Evolutionary conservation across 1,140 invertebrate species (phyloP).

Genomic region (Euwallacea fornicatus): DNA sequence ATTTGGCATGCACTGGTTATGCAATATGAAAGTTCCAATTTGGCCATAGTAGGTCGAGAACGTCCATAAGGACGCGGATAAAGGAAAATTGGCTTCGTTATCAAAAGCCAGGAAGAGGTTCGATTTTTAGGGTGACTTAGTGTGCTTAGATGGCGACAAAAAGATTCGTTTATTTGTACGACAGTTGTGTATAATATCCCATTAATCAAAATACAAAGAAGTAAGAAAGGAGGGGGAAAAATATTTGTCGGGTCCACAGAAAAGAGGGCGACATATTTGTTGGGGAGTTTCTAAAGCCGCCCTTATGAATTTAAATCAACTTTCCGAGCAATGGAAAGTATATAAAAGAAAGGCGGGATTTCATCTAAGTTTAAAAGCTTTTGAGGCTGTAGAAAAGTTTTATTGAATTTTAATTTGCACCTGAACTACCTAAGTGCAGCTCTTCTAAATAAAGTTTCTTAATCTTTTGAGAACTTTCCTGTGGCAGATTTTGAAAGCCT

Average conservation of each 20-base stretch:
- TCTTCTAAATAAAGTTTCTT: slow-evolving; percentile 30
- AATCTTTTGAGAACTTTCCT: slow-evolving; percentile 24
- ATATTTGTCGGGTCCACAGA: too few relatives aligned
- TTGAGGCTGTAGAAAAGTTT: slow-evolving; percentile 19
- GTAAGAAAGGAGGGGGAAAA: background rate
- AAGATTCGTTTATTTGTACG: too few relatives aligned
- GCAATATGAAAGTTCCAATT: too few relatives aligned
- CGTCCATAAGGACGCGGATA: too few relatives aligned
- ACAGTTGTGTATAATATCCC: background rate
- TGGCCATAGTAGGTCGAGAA: too few relatives aligned
- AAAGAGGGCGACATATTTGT: too few relatives aligned
- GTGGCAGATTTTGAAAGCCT: slow-evolving; percentile 11
- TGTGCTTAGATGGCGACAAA: too few relatives aligned
- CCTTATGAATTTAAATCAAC: slow-evolving; percentile 23
- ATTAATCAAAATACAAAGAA: background rate
- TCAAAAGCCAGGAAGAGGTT: too few relatives aligned
- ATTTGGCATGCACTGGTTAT: too few relatives aligned
- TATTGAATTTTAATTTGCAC: slow-evolving; percentile 35
- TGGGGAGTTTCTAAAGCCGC: background rate
- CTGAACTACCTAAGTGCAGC: slow-evolving; percentile 27
- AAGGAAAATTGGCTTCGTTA: too few relatives aligned
- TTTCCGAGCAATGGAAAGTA: slow-evolving; percentile 19
- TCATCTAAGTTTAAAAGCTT: slow-evolving; percentile 30
- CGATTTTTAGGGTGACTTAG: too few relatives aligned
- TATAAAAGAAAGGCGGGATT: slow-evolving; percentile 20